Conservation (phyloP, 2,797 vertebrate genomes). For the Diceros bicornis region DNA sequence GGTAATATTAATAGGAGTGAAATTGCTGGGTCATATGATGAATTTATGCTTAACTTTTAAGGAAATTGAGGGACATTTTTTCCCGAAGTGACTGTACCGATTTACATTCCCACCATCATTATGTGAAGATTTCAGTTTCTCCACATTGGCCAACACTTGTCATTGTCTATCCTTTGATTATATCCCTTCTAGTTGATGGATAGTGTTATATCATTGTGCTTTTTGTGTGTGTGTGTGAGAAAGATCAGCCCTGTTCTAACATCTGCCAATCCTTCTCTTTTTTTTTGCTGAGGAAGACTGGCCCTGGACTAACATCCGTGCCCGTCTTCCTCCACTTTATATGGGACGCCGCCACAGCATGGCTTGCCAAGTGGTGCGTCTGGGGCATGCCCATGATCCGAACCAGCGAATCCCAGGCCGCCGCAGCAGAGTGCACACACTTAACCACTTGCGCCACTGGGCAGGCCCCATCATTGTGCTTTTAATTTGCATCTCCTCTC, state of each 20-base stretch:
- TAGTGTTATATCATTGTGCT: neutral
- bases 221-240: too few relatives aligned
- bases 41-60: neutral
- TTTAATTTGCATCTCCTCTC: neutral
- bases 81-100: neutral
- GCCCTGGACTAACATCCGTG: too few relatives aligned
- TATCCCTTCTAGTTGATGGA: neutral
- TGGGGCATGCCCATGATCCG: too few relatives aligned
- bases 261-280: too few relatives aligned
- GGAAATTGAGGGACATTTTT: neutral
- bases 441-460: too few relatives aligned
- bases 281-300: too few relatives aligned
- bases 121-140: neutral
- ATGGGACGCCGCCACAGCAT: too few relatives aligned
- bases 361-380: too few relatives aligned
- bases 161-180: neutral
- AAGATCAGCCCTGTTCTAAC: too few relatives aligned
- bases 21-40: neutral
- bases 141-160: neutral
- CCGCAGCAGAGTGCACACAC: too few relatives aligned
- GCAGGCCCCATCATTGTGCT: neutral
- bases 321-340: too few relatives aligned
- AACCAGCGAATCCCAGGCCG: too few relatives aligned
- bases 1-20: neutral
- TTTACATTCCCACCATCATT: neutral